Conservation (phyloP, 2,888 invertebrate species). For the Plebejus anna region DNA sequence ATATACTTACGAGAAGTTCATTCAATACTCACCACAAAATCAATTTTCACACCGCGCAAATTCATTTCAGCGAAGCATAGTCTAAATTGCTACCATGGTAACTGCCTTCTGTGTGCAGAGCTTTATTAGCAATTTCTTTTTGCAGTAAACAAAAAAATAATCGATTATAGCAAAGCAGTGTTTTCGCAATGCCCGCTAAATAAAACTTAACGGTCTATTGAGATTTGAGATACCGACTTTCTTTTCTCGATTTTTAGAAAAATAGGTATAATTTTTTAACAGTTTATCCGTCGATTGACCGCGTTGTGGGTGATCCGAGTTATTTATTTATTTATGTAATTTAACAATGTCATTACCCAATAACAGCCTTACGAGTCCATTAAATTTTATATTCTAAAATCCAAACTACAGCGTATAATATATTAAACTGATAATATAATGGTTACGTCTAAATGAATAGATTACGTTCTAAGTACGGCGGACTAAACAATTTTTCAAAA, state of each 20-base stretch:
- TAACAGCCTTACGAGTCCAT: constrained; percentile 4
- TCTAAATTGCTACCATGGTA: not conserved
- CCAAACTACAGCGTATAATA: constrained; percentile 11
- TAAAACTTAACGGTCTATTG: constrained; percentile 6
- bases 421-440: constrained; percentile 27
- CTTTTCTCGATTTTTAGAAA: not conserved
- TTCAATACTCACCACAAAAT: constrained; percentile 19
- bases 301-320: constrained; percentile 21
- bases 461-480: constrained; percentile 4
- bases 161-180: not conserved
- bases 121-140: not conserved
- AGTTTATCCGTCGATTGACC: not conserved
- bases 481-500: constrained; percentile 23
- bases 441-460: constrained; percentile 24
- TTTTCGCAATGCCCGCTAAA: not conserved
- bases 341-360: constrained; percentile 26
- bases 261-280: constrained; percentile 1
- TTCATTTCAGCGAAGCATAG: constrained; percentile 1
- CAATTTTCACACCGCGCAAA: constrained; percentile 19
- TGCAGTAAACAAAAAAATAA: not conserved
- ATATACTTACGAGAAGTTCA: not conserved
- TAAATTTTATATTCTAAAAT: constrained; percentile 3
- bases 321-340: constrained; percentile 15
- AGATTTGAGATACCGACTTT: not conserved
- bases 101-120: constrained; percentile 11